Base-by-base conservation (phyloP, 2,888 invertebrate species). In the Acleris cristana region DNA sequence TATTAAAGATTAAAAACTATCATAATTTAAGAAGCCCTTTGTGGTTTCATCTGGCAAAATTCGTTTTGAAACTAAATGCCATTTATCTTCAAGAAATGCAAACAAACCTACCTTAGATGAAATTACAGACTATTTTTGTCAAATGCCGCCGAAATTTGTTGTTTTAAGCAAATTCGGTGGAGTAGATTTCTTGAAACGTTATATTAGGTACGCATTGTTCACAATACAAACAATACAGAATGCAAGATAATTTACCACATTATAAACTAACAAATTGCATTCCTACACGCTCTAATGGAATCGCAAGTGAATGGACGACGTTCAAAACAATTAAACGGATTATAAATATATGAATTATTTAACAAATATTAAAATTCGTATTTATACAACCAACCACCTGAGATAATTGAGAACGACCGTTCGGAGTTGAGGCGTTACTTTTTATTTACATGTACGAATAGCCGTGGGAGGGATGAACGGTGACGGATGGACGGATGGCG, bases 361-460 rank as follows among this genome's bases (percentile, higher is more conserved):
- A 83, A 85, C 81, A 84, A 82, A 79, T 71, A 79, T 80, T 75
- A 82, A 79, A 82, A 75, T 66, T 77, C 79, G 80, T 78, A 82
- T 81, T 76, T 80, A 79, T 79, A 80, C 76, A 79, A 78, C 75
- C 72, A 71, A 69, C 72, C 71, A 71, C 73, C 72, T 79, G 70
- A 76, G 78, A 76, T 79, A 82, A 84, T 79, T 76, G 81, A 84
- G 84, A 81, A 83, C 78, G 79, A 82, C 77, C 72, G 74, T 80
- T 80, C 74, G 76, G 80, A 80, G 78, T 76, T 79, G 76, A 79
- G 75, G 78, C 75, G 78, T 82, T 58, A 58, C 21, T 44, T 56
- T 76, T 84, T 88, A 88, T 88, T 87, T 87, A 88, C 87, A 88
- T 61, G 75, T 78, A 74, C 71, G 76, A 76, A 71, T 74, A 75